These are phyloP conservation scores for Diplazon laetatorius DNA, from an alignment of 2,888 invertebrate species.

Conservation along the genomic window DNA sequence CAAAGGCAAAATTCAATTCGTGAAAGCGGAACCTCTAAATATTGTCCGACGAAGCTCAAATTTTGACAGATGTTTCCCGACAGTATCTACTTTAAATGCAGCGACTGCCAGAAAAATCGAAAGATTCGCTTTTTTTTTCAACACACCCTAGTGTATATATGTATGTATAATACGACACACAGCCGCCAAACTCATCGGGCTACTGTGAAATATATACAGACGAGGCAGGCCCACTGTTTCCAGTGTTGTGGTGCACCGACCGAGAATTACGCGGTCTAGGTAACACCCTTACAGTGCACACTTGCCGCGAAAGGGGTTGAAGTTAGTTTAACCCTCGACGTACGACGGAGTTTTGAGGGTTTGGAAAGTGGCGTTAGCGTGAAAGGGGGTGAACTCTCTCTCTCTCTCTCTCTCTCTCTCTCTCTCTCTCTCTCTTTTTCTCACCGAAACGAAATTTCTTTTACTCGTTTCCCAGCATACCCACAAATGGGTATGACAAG, in stretches of 20 bases:
- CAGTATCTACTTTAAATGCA: too few relatives aligned
- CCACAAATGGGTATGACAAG: not conserved
- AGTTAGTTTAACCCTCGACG: conserved; percentile 72
- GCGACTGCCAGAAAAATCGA: too few relatives aligned
- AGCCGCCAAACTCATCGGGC: conserved; percentile 6
- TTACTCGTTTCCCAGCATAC: too few relatives aligned
- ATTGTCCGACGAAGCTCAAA: too few relatives aligned
- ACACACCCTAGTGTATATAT: too few relatives aligned
- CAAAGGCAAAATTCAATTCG: too few relatives aligned
- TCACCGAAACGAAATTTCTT: not conserved
- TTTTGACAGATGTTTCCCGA: too few relatives aligned
- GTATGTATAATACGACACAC: not conserved
- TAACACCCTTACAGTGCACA: conserved; percentile 36
- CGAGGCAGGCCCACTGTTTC: conserved; percentile 7
- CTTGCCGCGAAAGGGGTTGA: conserved; percentile 59
- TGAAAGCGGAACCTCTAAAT: too few relatives aligned
- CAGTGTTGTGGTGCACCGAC: conserved; percentile 35
- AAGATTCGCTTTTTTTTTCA: too few relatives aligned
- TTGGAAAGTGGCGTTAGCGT: conserved; percentile 65
- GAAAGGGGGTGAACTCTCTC: conserved; percentile 17
- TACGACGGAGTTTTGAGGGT: conserved; percentile 76
- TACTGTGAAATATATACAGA: conserved; percentile 19
- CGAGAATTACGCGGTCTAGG: conserved; percentile 54
- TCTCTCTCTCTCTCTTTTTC: too few relatives aligned
- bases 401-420: too few relatives aligned